Base-by-base conservation (phyloP, 2,113 vertebrate species). In the Hyla sarda region DNA sequence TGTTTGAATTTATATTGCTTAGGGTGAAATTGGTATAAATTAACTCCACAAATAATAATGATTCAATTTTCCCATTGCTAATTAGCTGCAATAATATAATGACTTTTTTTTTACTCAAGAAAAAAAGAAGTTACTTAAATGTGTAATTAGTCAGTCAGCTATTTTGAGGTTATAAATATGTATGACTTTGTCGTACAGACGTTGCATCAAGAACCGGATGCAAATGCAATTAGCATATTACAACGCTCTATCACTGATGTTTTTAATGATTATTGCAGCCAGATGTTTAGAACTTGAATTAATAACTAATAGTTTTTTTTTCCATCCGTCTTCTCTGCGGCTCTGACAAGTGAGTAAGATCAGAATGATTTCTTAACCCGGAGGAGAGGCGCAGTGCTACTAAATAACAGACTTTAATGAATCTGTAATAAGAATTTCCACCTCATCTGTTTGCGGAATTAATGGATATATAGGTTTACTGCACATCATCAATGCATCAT, bases 71-170 rank as follows among this genome's bases (percentile, higher is more conserved):
- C 88, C 85, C 82, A 32, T 54, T 88, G 84, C 89, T 91, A 91
- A 92, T 92, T 92, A 91, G 89, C 88, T 89, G 82, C 85, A 91
- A 90, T 89, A 90, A 90, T 82, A 90, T 89, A 82, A 80, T 54
- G 62, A 47, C 84, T 88, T 62, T 81, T 88, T 62, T 81, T 73
- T 71, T 25, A 88, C 88, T 65, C 86, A 87, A 83, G 88, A 93
- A 91, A 93, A n/a, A 90, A 87, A 90, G 88, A 88, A 92, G 89
- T 89, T 90, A 87, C 83, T 91, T 89, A 88, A 90, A 90, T 87
- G 79, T 84, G 75, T 81, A 88, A 89, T 90, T 91, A 90, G 89
- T 91, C 90, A 88, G 65, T 88, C 88, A 90, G 85, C 88, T 91
- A 85, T 92, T 91, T 90, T 86, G 86, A 89, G 87, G 87, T 90